Evolutionary conservation across 2,113 vertebrate species (phyloP), one percentile per base, ranked within the genome.

Genomic region (Ivindomyrus marchei): DNA sequence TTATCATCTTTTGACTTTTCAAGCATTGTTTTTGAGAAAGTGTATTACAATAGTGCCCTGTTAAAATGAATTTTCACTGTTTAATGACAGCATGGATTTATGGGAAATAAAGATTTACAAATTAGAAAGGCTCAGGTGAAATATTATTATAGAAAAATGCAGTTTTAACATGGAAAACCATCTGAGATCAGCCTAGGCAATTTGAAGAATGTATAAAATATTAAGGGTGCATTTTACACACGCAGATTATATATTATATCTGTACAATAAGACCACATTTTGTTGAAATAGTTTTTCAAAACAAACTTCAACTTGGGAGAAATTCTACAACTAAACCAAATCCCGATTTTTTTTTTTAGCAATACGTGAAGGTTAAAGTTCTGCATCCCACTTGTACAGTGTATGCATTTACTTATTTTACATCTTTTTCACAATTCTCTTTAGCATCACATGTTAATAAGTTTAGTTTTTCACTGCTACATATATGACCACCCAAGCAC

Each of bases 371-470:
- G 46, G 27, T 53, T 9, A 87, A 87, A 53, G 3, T 46, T 53
- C 15, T 36, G 1, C 56, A 52, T 87, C 11, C 50, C 50, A 31
- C 3, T 87, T 36, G 85, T 53, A 52, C 10, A 1, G 85, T 39
- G 15, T 87, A 49, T 4, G 24, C 19, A 85, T 53, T 52, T 87
- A 52, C 24, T 27, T 11, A 50, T 52, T 24, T 74, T 31, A 13
- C 46, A 88, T 86, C 8, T 84, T 77, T 90, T 88, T 80, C 85
- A 74, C 24, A 77, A 90, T 80, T 52, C 27, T 39, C 42, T 80
- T 77, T 80, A 15, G 21, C 50, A 80, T 80, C 19, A 62, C 31
- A 90, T 45, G 3, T 42, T 77, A 42, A 36, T 88, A 74, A n/a
- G 84, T 27, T 62, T 36, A 49, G 66, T 58, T 58, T 52, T 85